Evolutionary conservation across 2,113 vertebrate genomes (phyloP).

Genomic region (Meleagris gallopavo): DNA sequence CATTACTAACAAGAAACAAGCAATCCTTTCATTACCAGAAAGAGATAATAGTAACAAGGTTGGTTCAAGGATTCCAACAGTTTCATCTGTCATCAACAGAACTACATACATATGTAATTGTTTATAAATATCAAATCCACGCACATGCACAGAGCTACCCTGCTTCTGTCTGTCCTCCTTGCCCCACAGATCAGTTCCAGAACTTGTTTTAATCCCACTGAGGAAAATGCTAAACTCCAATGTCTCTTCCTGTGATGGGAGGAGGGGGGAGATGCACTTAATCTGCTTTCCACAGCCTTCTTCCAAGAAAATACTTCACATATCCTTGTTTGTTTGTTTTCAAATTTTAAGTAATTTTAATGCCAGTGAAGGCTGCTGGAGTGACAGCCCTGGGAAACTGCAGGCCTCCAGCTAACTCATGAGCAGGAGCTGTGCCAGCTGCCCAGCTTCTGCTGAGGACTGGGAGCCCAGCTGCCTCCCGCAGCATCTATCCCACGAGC

Average conservation of each 20-base stretch:
- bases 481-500: not conserved
- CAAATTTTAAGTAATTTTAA: slow-evolving; percentile 45
- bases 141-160: not conserved
- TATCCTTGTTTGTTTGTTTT: slow-evolving; percentile 65
- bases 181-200: not conserved
- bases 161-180: not conserved
- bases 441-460: not conserved
- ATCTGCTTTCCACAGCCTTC: not conserved
- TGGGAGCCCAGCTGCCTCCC: not conserved
- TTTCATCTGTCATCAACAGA: not conserved
- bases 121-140: not conserved
- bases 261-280: not conserved
- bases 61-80: not conserved
- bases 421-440: not conserved
- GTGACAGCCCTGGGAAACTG: slow-evolving; percentile 39
- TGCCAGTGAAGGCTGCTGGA: slow-evolving; percentile 40
- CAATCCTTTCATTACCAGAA: not conserved
- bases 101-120: not conserved
- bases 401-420: not conserved
- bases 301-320: slow-evolving; percentile 54
- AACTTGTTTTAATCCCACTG: not conserved
- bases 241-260: slow-evolving; percentile 12
- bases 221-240: not conserved
- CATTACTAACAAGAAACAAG: not conserved
- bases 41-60: not conserved